Evolutionary conservation across 35 echinoderm and acorn worm species (phyloP), one percentile per base, ranked within the genome.

Genomic region (Apostichopus parvimensis): DNA sequence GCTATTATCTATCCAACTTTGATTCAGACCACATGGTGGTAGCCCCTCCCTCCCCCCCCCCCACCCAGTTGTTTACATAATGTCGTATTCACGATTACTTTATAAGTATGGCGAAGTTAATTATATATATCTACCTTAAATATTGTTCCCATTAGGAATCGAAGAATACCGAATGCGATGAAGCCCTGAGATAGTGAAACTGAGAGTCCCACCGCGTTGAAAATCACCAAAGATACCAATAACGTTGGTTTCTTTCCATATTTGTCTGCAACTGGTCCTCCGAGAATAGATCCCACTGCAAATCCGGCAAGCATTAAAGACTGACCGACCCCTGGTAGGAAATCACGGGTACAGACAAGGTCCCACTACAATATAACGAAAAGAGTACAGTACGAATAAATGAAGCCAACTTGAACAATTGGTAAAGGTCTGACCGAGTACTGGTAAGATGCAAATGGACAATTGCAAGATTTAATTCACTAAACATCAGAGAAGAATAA

Each of bases 171-270:
- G 6, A 53, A 82, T 8, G 55, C 52, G 8, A 56, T 9, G 54
- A 56, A 82, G 10, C 18, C 55, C 11, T 45, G 79, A 8, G 79
- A 12, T 8, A 82, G 12, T 15, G 79, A 82, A 17, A 82, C 79
- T 34, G 79, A 56, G 8, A 82, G 55, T 3, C 79, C 79, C 12
- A 82, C n/a, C 17, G 52, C 52, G 15, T 82, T 82, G 18, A 82
- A 53, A 17, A 82, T 9, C 20, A 84, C 20, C 81, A 84, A 23
- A 58, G 81, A 84, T 6, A 56, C 56, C 57, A 84, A 58, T 8
- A 84, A 4, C 15, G 81, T 60, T 23, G 81, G 81, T 84, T 59
- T 84, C 23, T 59, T 84, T n/a, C 81, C 81, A 59, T 84, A 84
- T 22, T 21, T 60, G 14, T 84, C 81, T n/a, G 81, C 81, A 2